Evolutionary conservation across 2,113 vertebrate genomes (phyloP), one percentile per base, ranked within the genome.

Genomic region (Poeciliopsis occidentalis): DNA sequence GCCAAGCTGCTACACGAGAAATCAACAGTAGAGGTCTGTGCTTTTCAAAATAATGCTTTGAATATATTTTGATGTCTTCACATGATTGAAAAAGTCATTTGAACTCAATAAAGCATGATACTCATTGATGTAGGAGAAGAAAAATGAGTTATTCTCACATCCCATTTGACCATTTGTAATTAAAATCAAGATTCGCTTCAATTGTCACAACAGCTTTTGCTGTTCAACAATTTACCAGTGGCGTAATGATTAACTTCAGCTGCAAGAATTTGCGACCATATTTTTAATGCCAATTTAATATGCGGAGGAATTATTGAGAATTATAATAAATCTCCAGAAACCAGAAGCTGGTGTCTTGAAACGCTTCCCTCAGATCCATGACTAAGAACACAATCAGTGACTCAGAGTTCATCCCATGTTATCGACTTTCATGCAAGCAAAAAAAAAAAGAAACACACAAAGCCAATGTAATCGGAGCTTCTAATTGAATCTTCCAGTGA

Each of bases 371-470:
- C 44, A n/a, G 51, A 54, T 0, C 7, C 24, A 54, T 2, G 51
- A 57, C n/a, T n/a, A n/a, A 8, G 17, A 57, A n/a, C 19, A 24
- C 24, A 10, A 8, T 24, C 68, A 80, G 64, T 54, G 44, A 71
- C 30, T 32, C 8, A 2, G 22, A 11, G 32, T n/a, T 26, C 24
- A n/a, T 34, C 15, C 32, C 64, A 39, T 83, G 84, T 82, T 88
- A 41, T 83, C 90, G 73, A 89, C 87, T 65, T 13, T 32, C 12
- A 64, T 7, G 4, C 65, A 24, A 64, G 7, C n/a, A 34, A 12
- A 57, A 41, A 37, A 37, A 3, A 5, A 30, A 34, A 3, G 0
- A 30, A 34, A 34, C 8, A 12, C 0, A 11, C 34, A 37, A 37
- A 69, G 27, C 64, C 31, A 30, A 30, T n/a, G 4, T 63, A 17